A percentile compares a stretch with the other conserved stretches of the same genome.
Conservation (phyloP, 2,888 invertebrate genomes). For the Gymnocheta viridis region DNA sequence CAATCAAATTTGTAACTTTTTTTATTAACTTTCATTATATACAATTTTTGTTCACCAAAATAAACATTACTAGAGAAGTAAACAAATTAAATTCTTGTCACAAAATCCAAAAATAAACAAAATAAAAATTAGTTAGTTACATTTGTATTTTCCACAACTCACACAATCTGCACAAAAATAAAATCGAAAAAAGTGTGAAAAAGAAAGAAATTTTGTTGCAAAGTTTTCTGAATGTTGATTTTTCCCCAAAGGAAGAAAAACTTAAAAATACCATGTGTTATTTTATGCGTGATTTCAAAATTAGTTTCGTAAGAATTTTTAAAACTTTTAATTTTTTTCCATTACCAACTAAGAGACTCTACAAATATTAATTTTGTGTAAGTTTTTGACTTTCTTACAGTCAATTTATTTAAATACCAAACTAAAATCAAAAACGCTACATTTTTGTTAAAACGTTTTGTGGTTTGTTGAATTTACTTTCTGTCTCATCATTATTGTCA, state of each 20-base stretch:
- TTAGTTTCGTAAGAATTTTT: constrained; percentile 8
- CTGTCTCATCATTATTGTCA: constrained; percentile 25
- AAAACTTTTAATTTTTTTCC: too few species aligned
- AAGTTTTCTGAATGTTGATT: constrained; percentile 8
- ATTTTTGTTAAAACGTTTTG: not conserved
- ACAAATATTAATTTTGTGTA: not conserved
- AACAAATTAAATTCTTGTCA: constrained; percentile 60
- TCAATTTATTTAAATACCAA: not conserved
- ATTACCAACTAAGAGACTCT: too few species aligned
- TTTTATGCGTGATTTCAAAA: constrained; percentile 16
- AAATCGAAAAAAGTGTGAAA: constrained; percentile 18
- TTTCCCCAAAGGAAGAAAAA: not conserved
- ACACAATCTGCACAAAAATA: not conserved
- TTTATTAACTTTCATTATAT: not conserved
- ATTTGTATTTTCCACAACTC: constrained; percentile 15
- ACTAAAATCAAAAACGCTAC: not conserved
- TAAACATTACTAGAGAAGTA: constrained; percentile 41
- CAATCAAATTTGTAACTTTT: not conserved
- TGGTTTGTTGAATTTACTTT: constrained; percentile 12
- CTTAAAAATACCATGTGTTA: constrained; percentile 2
- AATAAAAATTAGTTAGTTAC: constrained; percentile 7
- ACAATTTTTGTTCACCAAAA: not conserved
- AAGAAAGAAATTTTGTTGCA: too few species aligned
- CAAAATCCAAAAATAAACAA: constrained; percentile 18
- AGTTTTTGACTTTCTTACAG: not conserved